These are phyloP conservation scores for Macrochelys suwanniensis DNA, from an alignment of 2,797 vertebrate species.

Conservation along the genomic window DNA sequence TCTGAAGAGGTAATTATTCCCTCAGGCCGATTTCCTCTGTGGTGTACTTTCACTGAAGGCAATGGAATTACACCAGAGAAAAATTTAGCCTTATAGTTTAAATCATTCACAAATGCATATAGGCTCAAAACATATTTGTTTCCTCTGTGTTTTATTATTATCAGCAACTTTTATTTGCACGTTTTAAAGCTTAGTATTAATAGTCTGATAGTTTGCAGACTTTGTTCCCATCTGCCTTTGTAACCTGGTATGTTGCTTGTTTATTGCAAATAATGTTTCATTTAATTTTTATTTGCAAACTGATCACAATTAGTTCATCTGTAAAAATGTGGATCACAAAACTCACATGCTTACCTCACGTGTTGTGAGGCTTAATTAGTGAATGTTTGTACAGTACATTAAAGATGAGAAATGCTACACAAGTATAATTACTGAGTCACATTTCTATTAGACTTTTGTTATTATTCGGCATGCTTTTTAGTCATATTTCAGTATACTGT, in stretches of 20 bases:
- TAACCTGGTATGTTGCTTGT: not conserved
- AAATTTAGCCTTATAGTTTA: not conserved
- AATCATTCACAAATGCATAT: not conserved
- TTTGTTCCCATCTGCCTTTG: not conserved
- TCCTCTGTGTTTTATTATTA: not conserved
- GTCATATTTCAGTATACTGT: rapidly evolving
- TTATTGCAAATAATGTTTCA: not conserved
- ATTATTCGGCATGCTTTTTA: rapidly evolving
- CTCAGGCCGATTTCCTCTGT: not conserved
- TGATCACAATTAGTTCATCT: not conserved
- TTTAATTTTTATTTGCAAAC: constrained; percentile 2
- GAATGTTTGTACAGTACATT: not conserved
- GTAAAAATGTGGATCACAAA: not conserved
- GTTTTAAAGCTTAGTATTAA: not conserved
- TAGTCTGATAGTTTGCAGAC: constrained; percentile 8
- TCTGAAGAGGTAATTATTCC: not conserved
- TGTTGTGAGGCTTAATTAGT: not conserved
- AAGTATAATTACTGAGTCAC: not conserved
- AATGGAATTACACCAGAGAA: not conserved
- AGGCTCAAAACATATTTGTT: not conserved
- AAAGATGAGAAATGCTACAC: not conserved
- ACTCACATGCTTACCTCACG: rapidly evolving
- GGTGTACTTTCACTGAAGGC: not conserved
- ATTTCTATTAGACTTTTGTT: not conserved
- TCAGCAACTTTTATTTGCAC: constrained; percentile 22